Percentiles rank a stretch among this genome's conserved stretches.
Evolutionary conservation across 2,888 invertebrate species (phyloP).

Genomic region (Hetaerina titia): DNA sequence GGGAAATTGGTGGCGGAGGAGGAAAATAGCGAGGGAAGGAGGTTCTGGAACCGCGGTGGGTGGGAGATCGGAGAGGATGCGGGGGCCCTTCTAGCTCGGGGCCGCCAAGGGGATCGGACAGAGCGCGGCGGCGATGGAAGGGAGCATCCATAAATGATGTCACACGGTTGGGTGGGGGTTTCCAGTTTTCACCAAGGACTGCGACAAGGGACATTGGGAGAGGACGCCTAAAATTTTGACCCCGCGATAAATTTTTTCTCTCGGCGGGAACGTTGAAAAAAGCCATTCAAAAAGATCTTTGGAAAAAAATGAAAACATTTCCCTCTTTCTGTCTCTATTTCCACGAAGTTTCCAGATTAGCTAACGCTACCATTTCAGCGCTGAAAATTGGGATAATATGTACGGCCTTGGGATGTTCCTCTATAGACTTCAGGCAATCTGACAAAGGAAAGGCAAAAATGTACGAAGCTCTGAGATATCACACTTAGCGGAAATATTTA

Average conservation of each 20-base stretch:
- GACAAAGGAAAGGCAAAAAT: no score
- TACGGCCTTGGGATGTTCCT: no score
- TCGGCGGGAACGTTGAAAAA: no score
- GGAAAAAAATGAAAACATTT: no score
- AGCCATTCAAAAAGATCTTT: no score
- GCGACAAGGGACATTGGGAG: neutral
- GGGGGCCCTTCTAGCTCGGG: neutral
- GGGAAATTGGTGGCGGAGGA: neutral
- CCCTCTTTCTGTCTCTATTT: no score
- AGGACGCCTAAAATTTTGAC: neutral
- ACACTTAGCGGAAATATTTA: no score
- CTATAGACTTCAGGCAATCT: no score
- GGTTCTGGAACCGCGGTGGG: neutral
- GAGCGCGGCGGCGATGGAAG: neutral
- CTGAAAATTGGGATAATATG: no score
- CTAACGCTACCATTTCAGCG: no score
- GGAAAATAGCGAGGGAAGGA: neutral
- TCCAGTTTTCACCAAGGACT: neutral
- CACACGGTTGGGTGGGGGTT: neutral
- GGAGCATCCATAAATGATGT: conserved; percentile 6
- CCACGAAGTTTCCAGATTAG: no score
- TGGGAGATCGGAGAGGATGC: neutral
- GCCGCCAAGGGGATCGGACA: neutral
- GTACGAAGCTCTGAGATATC: no score
- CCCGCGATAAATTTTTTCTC: neutral